A percentile compares a stretch with the other conserved stretches of the same genome.
phyloP scores from a whole-genome alignment of 2,888 invertebrate genomes.

The Smittia aterrima region DNA sequence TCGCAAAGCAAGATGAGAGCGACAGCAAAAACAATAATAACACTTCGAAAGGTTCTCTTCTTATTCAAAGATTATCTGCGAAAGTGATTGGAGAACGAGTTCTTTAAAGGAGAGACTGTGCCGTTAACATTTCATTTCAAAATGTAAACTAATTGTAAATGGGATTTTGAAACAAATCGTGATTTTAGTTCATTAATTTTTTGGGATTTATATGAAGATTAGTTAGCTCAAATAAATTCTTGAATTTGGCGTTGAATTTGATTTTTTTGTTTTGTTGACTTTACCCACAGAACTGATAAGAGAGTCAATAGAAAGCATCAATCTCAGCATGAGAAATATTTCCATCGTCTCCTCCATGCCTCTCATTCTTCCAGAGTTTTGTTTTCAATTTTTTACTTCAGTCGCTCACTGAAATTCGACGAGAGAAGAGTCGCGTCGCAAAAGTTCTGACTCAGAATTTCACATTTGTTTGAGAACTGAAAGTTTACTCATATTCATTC shows the following conservation, averaged over 20 bases:
- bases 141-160: background rate
- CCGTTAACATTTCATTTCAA: background rate
- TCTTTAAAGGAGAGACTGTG: slow-evolving; percentile 48
- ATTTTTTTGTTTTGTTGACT: no score
- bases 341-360: no score
- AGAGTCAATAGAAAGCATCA: no score
- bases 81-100: slow-evolving; percentile 53
- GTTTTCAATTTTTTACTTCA: background rate
- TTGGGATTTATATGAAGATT: background rate
- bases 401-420: background rate
- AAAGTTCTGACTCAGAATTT: background rate
- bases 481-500: no score
- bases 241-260: no score
- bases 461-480: background rate
- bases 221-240: no score
- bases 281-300: no score
- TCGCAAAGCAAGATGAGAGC: slow-evolving; percentile 22
- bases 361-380: no score
- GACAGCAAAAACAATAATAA: slow-evolving; percentile 22
- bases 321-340: no score
- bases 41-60: slow-evolving; percentile 49
- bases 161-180: slow-evolving; percentile 12
- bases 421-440: no score
- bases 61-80: slow-evolving; percentile 52
- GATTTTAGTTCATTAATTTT: slow-evolving; percentile 15